A percentile compares a stretch with the other conserved stretches of the same genome.
phyloP scores from a whole-genome alignment of 2,797 vertebrate genomes.

The Hephaestus fuliginosus region DNA sequence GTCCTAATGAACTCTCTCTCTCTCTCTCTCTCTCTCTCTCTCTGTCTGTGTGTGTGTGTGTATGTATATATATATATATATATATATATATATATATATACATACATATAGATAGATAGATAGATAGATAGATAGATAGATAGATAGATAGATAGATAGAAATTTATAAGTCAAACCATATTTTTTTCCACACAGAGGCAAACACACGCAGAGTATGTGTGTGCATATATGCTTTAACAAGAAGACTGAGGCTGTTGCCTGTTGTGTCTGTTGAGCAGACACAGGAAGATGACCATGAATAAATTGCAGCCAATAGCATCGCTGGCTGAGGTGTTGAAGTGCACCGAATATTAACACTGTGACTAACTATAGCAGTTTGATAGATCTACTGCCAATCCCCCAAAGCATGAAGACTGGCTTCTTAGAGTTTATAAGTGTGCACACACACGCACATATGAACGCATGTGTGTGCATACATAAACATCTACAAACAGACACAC shows the following conservation, averaged over 20 bases:
- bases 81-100: too few relatives aligned
- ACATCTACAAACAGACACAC: slow-evolving; percentile 61
- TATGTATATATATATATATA: too few relatives aligned
- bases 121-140: too few relatives aligned
- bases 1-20: slow-evolving; percentile 25
- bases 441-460: slow-evolving; percentile 50
- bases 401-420: slow-evolving; percentile 57
- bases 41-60: too few relatives aligned
- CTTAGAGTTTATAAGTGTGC: slow-evolving; percentile 61
- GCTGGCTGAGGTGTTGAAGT: slow-evolving; percentile 56
- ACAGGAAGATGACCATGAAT: slow-evolving; percentile 58
- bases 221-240: slow-evolving; percentile 15
- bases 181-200: neutral
- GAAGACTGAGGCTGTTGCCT: slow-evolving; percentile 31
- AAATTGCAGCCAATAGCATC: slow-evolving; percentile 56
- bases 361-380: slow-evolving; percentile 62
- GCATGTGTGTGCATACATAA: slow-evolving; percentile 69
- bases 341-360: slow-evolving; percentile 65
- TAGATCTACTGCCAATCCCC: slow-evolving; percentile 68
- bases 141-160: too few relatives aligned
- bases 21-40: too few relatives aligned
- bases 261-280: slow-evolving; percentile 20
- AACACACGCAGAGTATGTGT: slow-evolving; percentile 22
- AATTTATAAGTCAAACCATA: too few relatives aligned
- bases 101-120: too few relatives aligned